A percentile compares a stretch with the other conserved stretches of the same genome.
These are phyloP conservation scores for Clarias magur DNA, from an alignment of 2,113 vertebrate species.

Conservation along the genomic window DNA sequence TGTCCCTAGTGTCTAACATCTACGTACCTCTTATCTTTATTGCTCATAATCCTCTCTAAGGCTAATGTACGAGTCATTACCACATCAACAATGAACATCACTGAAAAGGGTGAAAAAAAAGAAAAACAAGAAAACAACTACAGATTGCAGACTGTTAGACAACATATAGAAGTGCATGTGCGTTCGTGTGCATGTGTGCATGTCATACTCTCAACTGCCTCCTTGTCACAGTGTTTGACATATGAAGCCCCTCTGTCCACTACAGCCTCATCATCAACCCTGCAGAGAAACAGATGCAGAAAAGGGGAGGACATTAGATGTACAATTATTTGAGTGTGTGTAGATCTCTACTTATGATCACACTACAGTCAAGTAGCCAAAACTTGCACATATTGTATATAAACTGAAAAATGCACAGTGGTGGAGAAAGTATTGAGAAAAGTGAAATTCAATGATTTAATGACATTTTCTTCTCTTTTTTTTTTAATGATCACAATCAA, in stretches of 20 bases:
- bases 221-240: constrained; percentile 90
- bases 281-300: constrained; percentile 68
- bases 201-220: constrained; percentile 94
- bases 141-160: not conserved
- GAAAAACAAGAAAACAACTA: constrained; percentile 9
- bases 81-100: constrained; percentile 5
- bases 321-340: not conserved
- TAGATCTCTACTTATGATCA: not conserved
- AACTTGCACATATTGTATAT: not conserved
- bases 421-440: too few relatives aligned
- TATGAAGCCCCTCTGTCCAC: constrained; percentile 94
- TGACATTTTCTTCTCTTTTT: too few relatives aligned
- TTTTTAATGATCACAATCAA: too few relatives aligned
- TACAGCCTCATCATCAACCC: constrained; percentile 96
- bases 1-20: constrained; percentile 29
- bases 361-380: not conserved
- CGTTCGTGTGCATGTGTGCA: not conserved
- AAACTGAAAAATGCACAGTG: too few relatives aligned
- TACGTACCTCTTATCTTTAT: constrained; percentile 2
- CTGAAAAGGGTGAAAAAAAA: not conserved
- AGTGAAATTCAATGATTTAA: too few relatives aligned
- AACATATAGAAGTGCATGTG: constrained; percentile 1
- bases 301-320: not conserved
- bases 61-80: not conserved
- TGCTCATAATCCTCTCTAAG: constrained; percentile 34